Conservation (phyloP, 2,113 vertebrate genomes). For the Sylvia atricapilla region DNA sequence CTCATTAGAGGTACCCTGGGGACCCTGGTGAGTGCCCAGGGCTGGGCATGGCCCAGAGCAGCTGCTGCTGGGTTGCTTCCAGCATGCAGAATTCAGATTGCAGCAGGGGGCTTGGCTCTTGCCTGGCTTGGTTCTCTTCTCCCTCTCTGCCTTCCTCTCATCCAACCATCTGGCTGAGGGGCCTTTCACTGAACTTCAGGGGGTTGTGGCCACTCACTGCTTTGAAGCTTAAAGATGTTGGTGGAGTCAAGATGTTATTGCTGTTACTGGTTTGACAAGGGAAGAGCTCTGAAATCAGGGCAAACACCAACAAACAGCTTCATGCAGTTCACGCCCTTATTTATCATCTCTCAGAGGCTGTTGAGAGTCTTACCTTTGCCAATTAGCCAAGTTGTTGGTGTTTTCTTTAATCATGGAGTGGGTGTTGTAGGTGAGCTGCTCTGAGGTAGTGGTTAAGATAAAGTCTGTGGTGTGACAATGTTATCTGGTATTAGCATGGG, state of each 20-base stretch:
- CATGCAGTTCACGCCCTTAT: not conserved
- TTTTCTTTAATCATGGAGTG: not conserved
- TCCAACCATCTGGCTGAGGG: not conserved
- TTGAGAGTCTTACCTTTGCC: not conserved
- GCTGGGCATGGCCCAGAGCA: not conserved
- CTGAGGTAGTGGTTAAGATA: not conserved
- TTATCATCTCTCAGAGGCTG: not conserved
- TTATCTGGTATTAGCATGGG: not conserved
- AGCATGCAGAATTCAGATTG: not conserved
- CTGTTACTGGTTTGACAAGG: not conserved
- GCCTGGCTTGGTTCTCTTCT: not conserved
- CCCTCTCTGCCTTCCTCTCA: not conserved
- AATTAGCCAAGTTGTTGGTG: not conserved
- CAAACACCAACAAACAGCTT: not conserved
- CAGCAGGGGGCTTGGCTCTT: not conserved
- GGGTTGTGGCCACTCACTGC: not conserved
- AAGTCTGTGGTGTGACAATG: not conserved
- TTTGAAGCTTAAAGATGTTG: not conserved
- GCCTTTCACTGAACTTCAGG: not conserved
- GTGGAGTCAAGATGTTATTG: not conserved
- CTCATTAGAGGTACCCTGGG: not conserved
- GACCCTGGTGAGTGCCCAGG: not conserved
- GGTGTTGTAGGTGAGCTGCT: not conserved
- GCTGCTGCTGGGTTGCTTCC: not conserved
- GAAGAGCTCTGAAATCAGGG: not conserved